Evolutionary conservation across 2,113 vertebrate genomes (phyloP), one percentile per base, ranked within the genome.

Genomic region (Stegastes partitus): DNA sequence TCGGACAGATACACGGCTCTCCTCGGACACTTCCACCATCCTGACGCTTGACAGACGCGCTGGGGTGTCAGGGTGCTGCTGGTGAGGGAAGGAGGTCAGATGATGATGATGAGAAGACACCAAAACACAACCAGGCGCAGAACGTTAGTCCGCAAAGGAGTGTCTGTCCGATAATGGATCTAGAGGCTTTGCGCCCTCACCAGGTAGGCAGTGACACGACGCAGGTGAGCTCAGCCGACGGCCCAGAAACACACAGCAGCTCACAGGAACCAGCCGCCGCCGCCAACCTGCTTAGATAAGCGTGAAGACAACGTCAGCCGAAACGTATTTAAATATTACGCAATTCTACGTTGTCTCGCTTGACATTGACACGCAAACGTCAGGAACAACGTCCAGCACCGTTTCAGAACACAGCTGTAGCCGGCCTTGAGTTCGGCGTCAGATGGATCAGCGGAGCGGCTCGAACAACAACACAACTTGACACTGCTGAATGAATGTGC

Each of bases 21-120:
- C 37, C 37, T 84, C 82, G 54, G 79, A 82, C 81, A 62, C 7
- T n/a, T n/a, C n/a, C n/a, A n/a, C n/a, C n/a, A n/a, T 3, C 26
- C 26, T 12, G 26, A 15, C 2, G 15, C 2, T 11, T 5, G 18
- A 11, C 42, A 25, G 0, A 10, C 15, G 8, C 2, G 1, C 0
- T 34, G 1, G 11, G 10, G 10, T 3, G 51, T 21, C 10, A 1
- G 21, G 58, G 39, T 14, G 1, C 11, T 49, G 2, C 39, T 15
- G 39, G 8, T 39, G 37, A 39, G 3, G 3, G 37, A 9, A 11
- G 37, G 37, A 2, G 3, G 37, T 22, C 42, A 2, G 34, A 1
- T 28, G n/a, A 19, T 5, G 22, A 31, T 15, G 11, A 10, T 0
- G n/a, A 1, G 10, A 45, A 73, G 45, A 28, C 8, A 21, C 18